Conservation (phyloP, 2,797 vertebrate species). For the Eremophila alpestris region DNA sequence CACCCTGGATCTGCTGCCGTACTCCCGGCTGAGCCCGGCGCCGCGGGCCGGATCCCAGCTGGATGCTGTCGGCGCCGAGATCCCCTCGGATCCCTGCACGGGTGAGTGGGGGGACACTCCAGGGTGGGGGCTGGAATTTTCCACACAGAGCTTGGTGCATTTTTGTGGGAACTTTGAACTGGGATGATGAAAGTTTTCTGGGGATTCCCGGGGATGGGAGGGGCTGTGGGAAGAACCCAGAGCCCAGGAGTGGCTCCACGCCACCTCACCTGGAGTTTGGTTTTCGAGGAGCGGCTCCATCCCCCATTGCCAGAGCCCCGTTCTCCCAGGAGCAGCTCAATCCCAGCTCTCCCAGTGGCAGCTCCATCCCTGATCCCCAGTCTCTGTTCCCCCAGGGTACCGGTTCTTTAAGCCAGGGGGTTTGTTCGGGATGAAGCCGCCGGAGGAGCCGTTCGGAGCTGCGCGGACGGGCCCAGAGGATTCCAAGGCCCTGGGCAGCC, state of each 20-base stretch:
- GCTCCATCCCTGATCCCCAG: not conserved
- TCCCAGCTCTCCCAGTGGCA: not conserved
- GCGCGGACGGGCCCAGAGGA: not conserved
- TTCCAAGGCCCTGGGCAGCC: not conserved
- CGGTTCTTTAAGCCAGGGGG: not conserved
- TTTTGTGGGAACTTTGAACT: not conserved
- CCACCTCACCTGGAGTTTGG: not conserved
- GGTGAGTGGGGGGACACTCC: not conserved
- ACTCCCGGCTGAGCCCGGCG: not conserved
- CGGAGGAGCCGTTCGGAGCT: not conserved
- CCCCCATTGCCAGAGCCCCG: not conserved
- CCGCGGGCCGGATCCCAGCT: not conserved
- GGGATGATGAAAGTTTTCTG: not conserved
- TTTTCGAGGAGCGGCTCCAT: fast-evolving
- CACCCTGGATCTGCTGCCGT: slow-evolving; percentile 24
- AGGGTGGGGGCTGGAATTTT: not conserved
- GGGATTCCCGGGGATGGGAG: not conserved
- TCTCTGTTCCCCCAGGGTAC: not conserved
- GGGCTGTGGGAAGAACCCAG: not conserved
- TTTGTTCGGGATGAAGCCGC: not conserved
- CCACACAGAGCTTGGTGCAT: fast-evolving
- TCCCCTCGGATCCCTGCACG: slow-evolving; percentile 42
- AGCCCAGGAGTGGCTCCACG: not conserved
- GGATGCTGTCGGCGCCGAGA: not conserved
- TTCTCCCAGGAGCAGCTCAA: fast-evolving